A percentile compares a stretch with the other conserved stretches of the same genome.
Evolutionary conservation across 2,888 invertebrate species (phyloP).

Genomic region (Caprella mutica): DNA sequence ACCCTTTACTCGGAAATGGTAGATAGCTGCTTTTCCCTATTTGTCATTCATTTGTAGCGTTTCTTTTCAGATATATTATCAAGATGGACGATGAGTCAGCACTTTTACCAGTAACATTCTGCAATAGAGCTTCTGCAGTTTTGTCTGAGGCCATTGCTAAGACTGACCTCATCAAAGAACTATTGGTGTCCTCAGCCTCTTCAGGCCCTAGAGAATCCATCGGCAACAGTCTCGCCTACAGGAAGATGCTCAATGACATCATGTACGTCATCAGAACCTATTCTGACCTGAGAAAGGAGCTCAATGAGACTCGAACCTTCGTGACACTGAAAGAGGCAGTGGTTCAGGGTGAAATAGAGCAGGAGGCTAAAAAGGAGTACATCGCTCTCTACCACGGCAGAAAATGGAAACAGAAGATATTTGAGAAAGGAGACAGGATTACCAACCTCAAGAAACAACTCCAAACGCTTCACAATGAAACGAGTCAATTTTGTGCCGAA

Average conservation of each 20-base stretch:
- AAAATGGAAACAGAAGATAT: constrained; percentile 3
- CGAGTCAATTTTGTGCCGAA: no score
- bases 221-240: neutral
- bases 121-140: no score
- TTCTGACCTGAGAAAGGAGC: neutral
- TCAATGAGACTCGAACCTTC: neutral
- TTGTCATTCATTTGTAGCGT: no score
- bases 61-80: no score
- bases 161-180: no score
- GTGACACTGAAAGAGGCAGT: neutral
- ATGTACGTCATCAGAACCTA: neutral
- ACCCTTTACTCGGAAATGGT: no score
- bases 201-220: no score
- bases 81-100: no score
- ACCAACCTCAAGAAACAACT: neutral
- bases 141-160: no score
- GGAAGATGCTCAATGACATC: neutral
- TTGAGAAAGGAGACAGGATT: neutral
- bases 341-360: neutral
- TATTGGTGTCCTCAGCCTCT: no score
- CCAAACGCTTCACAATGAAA: neutral
- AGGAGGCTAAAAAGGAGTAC: constrained; percentile 3
- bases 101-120: no score
- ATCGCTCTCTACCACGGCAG: constrained; percentile 4
- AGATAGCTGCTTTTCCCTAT: no score